phyloP scores from a whole-genome alignment of 2,888 invertebrate genomes.

The Thereva nobilitata region DNA sequence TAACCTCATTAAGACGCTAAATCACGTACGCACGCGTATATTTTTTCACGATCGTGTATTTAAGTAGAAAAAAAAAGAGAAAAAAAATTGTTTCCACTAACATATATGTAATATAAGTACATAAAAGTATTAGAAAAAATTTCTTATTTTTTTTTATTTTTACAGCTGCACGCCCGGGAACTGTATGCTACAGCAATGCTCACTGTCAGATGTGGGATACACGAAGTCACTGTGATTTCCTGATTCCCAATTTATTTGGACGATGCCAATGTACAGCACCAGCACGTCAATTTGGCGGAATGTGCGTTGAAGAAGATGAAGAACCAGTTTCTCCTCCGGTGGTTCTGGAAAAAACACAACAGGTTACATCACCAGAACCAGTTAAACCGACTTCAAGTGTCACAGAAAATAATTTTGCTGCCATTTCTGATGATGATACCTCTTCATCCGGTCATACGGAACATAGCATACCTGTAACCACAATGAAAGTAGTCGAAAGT shows the following conservation, averaged over 20 bases:
- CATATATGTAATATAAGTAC: not conserved
- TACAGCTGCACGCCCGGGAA: slow-evolving; percentile 83
- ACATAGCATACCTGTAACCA: not conserved
- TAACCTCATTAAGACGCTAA: too few relatives aligned
- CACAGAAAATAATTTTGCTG: slow-evolving; percentile 17
- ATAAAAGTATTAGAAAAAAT: slow-evolving; percentile 1
- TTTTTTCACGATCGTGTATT: too few relatives aligned
- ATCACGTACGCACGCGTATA: too few relatives aligned
- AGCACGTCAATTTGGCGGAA: slow-evolving; percentile 67
- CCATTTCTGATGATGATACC: not conserved
- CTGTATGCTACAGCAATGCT: slow-evolving; percentile 87
- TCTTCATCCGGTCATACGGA: not conserved
- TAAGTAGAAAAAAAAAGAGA: too few relatives aligned
- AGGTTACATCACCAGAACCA: slow-evolving; percentile 16
- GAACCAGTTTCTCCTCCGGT: not conserved
- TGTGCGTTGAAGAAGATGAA: slow-evolving; percentile 59
- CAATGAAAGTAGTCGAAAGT: not conserved
- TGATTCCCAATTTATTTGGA: slow-evolving; percentile 87
- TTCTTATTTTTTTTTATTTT: slow-evolving; percentile 45
- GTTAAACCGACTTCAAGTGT: not conserved
- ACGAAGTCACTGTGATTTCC: slow-evolving; percentile 84
- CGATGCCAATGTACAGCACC: slow-evolving; percentile 80
- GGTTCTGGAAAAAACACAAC: slow-evolving; percentile 32
- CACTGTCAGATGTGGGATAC: slow-evolving; percentile 84
- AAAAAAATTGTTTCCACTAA: too few relatives aligned